phyloP scores from a whole-genome alignment of 2,797 vertebrate genomes.

The Enoplosus armatus region DNA sequence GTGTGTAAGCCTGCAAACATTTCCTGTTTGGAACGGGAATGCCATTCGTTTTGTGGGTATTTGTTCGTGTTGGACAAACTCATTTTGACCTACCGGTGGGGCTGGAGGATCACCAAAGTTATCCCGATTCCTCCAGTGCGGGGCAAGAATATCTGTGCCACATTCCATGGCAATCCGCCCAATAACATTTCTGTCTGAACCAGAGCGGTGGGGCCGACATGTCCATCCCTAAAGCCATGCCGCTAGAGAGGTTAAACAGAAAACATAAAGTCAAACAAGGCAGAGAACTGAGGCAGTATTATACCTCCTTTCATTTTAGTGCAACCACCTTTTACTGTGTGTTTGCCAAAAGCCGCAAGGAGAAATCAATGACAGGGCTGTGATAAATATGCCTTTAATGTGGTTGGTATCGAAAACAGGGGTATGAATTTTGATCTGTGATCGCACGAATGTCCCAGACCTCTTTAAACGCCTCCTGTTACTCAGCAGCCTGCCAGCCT shows the following conservation, averaged over 20 bases:
- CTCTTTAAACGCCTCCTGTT: slow-evolving; percentile 4
- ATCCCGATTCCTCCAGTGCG: too few species aligned
- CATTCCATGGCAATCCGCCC: not conserved
- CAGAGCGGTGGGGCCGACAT: not conserved
- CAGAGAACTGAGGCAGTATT: not conserved
- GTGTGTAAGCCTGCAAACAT: too few species aligned
- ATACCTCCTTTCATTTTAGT: too few species aligned
- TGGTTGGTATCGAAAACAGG: slow-evolving; percentile 27
- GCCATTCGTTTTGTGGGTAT: not conserved
- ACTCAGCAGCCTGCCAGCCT: slow-evolving; percentile 2
- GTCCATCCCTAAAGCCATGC: not conserved
- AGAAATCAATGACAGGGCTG: not conserved
- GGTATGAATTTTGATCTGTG: slow-evolving; percentile 13
- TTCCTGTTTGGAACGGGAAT: not conserved
- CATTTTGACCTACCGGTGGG: too few species aligned
- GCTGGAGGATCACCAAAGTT: too few species aligned
- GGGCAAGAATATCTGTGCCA: too few species aligned
- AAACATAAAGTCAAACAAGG: not conserved
- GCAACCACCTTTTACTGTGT: too few species aligned
- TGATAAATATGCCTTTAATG: not conserved
- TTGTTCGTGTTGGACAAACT: not conserved
- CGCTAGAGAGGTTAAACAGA: not conserved
- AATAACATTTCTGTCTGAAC: not conserved
- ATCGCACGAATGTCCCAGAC: not conserved
- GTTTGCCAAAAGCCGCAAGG: not conserved